These are phyloP conservation scores for Bothrops alternatus DNA, from an alignment of 2,797 vertebrate genomes.

Conservation along the genomic window DNA sequence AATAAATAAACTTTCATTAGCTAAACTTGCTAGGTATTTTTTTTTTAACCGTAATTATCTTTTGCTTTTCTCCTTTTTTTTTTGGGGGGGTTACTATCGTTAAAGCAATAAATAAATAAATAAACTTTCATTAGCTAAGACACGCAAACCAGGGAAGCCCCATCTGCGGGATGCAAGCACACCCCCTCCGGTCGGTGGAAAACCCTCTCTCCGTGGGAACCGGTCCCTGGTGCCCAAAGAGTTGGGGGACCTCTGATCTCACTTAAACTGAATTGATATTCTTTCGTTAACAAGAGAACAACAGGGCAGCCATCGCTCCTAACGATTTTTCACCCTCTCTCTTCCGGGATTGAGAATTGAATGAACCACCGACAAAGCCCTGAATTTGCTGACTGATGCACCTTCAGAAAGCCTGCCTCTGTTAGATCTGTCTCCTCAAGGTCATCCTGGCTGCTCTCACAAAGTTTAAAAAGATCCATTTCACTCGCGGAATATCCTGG, in stretches of 20 bases:
- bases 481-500: slow-evolving; percentile 70
- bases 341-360: slow-evolving; percentile 27
- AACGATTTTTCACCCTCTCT: slow-evolving; percentile 14
- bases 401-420: slow-evolving; percentile 66
- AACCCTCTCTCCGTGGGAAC: too few species aligned
- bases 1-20: too few species aligned
- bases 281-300: background rate
- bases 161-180: too few species aligned
- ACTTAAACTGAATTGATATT: background rate
- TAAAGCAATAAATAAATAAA: background rate
- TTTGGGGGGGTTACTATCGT: background rate
- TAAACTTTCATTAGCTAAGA: background rate
- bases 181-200: too few species aligned
- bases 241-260: too few species aligned
- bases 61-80: background rate
- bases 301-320: background rate
- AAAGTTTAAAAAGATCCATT: slow-evolving; percentile 68
- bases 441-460: slow-evolving; percentile 75
- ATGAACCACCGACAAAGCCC: slow-evolving; percentile 33
- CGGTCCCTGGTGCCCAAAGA: too few species aligned
- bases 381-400: slow-evolving; percentile 57
- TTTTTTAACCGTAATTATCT: background rate
- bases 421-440: slow-evolving; percentile 64
- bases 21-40: background rate
- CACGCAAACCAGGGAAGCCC: too few species aligned